Evolutionary conservation across 1,140 invertebrate genomes (phyloP).

Genomic region (Orius laevigatus): DNA sequence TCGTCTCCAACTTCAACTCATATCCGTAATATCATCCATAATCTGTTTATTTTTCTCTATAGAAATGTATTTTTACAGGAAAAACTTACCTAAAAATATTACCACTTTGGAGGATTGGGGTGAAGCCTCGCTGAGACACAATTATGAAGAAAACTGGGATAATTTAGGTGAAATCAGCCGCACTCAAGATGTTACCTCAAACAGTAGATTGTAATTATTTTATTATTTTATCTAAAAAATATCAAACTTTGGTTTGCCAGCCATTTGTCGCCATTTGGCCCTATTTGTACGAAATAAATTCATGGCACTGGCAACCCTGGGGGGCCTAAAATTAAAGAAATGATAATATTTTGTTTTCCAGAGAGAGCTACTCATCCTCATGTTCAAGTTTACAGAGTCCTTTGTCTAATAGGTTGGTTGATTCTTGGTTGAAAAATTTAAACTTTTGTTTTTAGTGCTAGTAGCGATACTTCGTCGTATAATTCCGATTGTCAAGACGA

Average conservation of each 20-base stretch:
- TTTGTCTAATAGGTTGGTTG: slow-evolving; percentile 16
- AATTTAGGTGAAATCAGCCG: not conserved
- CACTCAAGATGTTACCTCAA: not conserved
- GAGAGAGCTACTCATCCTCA: slow-evolving; percentile 22
- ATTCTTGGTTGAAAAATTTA: no score
- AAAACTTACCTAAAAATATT: no score
- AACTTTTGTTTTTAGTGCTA: slow-evolving; percentile 18
- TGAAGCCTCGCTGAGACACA: slow-evolving; percentile 3
- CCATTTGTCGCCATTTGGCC: no score
- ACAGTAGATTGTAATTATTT: not conserved
- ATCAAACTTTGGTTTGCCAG: no score
- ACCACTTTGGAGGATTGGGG: not conserved
- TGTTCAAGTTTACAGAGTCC: slow-evolving; percentile 26
- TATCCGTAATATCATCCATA: no score
- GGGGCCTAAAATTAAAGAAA: no score
- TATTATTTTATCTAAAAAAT: not conserved
- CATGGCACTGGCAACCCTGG: no score
- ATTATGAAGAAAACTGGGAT: slow-evolving; percentile 12
- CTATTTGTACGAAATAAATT: no score
- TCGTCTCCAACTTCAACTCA: no score
- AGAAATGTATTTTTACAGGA: no score
- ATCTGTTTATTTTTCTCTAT: no score
- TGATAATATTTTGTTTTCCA: not conserved
- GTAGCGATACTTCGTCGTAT: slow-evolving; percentile 53
- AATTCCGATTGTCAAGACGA: slow-evolving; percentile 74